Evolutionary conservation across 2,888 invertebrate species (phyloP).

Genomic region (Baronia brevicornis): DNA sequence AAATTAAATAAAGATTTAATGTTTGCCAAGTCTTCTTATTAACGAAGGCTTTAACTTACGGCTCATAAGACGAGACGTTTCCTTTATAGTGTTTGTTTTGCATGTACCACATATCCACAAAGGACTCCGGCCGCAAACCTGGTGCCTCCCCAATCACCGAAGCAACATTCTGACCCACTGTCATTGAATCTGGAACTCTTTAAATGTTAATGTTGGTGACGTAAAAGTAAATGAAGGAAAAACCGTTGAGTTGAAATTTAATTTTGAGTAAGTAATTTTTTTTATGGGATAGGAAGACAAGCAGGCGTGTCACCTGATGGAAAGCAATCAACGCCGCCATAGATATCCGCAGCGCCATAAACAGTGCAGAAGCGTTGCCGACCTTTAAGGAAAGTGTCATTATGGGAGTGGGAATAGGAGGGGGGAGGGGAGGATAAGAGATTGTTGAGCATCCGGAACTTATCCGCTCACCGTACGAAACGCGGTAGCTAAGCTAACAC

Average conservation of each 20-base stretch:
- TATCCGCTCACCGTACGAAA: no score
- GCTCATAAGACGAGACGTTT: constrained; percentile 38
- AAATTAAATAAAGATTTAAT: constrained; percentile 1
- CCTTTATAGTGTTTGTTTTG: constrained; percentile 47
- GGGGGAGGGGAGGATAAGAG: no score
- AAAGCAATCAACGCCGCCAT: no score
- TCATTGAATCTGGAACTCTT: constrained; percentile 42
- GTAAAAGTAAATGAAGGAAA: neutral
- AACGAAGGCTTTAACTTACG: constrained; percentile 33
- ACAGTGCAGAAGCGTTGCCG: no score
- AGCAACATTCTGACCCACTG: constrained; percentile 61
- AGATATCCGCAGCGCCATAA: no score
- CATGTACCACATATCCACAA: constrained; percentile 65
- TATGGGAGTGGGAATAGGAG: no score
- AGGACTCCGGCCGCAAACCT: constrained; percentile 54
- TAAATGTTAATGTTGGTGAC: neutral
- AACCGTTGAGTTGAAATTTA: neutral
- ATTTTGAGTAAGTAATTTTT: no score
- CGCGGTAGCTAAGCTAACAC: no score
- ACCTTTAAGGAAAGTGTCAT: no score
- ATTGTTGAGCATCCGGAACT: no score
- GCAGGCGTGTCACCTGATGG: no score
- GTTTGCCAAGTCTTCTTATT: neutral
- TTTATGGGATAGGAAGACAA: no score
- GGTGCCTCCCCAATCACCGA: constrained; percentile 66